phyloP scores from a whole-genome alignment of 2,888 invertebrate genomes.

The Lithophane socia region DNA sequence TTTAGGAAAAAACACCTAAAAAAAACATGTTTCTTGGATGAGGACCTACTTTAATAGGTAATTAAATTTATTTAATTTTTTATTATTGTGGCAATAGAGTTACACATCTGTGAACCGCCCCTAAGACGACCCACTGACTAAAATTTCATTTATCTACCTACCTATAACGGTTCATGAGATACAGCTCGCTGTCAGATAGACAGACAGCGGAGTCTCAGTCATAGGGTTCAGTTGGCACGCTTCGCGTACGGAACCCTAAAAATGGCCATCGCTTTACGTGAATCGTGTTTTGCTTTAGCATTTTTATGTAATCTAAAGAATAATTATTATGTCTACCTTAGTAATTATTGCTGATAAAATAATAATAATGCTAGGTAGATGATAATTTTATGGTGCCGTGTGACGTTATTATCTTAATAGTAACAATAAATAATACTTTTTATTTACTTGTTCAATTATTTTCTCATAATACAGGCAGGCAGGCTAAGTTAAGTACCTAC shows the following conservation, averaged over 20 bases:
- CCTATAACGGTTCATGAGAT: too few relatives aligned
- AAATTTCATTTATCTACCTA: too few relatives aligned
- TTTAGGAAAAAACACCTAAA: too few relatives aligned
- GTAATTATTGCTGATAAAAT: conserved; percentile 2
- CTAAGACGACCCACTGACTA: too few relatives aligned
- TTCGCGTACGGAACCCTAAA: neutral
- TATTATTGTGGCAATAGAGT: too few relatives aligned
- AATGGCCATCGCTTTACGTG: conserved; percentile 2
- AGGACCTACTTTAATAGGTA: too few relatives aligned
- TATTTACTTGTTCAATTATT: neutral
- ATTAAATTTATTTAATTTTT: too few relatives aligned
- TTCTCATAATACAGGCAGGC: neutral
- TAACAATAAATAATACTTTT: neutral
- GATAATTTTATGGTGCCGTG: neutral
- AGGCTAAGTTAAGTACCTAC: neutral
- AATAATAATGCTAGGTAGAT: neutral
- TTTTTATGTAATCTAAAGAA: neutral
- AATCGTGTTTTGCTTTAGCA: neutral
- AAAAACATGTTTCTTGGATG: too few relatives aligned
- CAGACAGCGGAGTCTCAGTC: too few relatives aligned
- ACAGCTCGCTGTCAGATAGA: too few relatives aligned
- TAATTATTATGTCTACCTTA: conserved; percentile 8
- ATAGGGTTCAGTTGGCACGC: too few relatives aligned
- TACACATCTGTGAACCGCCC: too few relatives aligned
- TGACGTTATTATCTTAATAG: neutral